Base-by-base conservation (phyloP, 2,888 invertebrate genomes). In the Athalia rosae region DNA sequence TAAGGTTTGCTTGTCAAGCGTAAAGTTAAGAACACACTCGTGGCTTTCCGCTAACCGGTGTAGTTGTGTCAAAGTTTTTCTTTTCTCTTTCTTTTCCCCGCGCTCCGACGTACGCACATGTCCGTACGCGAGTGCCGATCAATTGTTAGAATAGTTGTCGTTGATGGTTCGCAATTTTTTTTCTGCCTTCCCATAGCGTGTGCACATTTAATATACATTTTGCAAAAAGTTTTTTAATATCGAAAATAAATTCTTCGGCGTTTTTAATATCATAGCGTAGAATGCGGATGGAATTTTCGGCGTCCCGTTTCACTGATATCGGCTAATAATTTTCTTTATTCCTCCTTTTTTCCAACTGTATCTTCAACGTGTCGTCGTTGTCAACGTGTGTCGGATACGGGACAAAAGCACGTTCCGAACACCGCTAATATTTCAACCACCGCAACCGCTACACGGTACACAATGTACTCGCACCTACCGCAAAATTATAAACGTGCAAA, bases 1-100 rank as follows among this genome's bases (percentile, higher is more conserved):
- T 80, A 76, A 62, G 73, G 78, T 67, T 79, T 77, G 80, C 80
- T 81, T 79, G 79, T 80, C 81, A 77, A 79, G 80, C 81, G 78
- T 71, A 28, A 80, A 80, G 77, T 76, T 80, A 61, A 74, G 74
- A 74, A 74, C 61, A 62, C 61, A 62, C 61, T 61, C 74, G 61
- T 62, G 61, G 28, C 48, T 61, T 50, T 74, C 47, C 41, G 74
- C 62, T 11, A 41, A 74, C 59, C 28, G 48, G 74, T 58, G 4
- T 45, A 11, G 9, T 43, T 15, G 45, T 6, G n/a, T 28, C 0
- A 28, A 28, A 28, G 28, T 28, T 58, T 43, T 15, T 58, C 15
- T 58, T 28, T 58, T 71, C 71, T 43, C 50, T 7, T 71, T 58
- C 43, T 53, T 28, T 41, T 15, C 11, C 53, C 9, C 53, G 11